These are phyloP conservation scores for Aegithalos caudatus DNA, from an alignment of 2,113 vertebrate genomes.

Conservation along the genomic window DNA sequence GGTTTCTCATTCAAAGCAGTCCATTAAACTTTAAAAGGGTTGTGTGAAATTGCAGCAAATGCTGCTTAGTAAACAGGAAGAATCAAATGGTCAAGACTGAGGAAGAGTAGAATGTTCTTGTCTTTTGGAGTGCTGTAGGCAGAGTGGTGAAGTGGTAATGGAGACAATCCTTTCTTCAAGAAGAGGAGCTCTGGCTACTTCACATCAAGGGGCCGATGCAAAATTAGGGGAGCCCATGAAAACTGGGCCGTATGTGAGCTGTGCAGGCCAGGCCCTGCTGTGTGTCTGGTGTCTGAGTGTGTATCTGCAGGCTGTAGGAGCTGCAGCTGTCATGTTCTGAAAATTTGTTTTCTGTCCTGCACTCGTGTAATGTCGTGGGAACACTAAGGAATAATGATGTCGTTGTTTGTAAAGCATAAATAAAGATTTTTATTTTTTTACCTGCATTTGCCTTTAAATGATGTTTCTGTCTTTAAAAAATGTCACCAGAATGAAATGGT, in stretches of 20 bases:
- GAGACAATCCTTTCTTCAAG: neutral
- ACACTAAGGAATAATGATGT: neutral
- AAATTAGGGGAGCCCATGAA: neutral
- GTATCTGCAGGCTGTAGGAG: neutral
- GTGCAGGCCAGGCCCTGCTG: neutral
- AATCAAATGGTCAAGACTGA: neutral
- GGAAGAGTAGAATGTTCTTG: neutral
- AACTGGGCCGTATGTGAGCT: neutral
- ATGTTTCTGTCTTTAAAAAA: neutral
- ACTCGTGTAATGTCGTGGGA: neutral
- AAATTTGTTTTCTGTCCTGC: neutral
- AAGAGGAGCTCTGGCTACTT: neutral
- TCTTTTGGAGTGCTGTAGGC: neutral
- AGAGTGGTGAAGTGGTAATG: neutral
- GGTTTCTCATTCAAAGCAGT: neutral
- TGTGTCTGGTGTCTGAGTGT: neutral
- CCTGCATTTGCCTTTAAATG: neutral
- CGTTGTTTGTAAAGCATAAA: neutral
- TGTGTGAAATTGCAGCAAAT: neutral
- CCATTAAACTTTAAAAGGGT: neutral
- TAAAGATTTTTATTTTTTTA: neutral
- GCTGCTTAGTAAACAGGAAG: neutral
- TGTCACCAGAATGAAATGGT: neutral
- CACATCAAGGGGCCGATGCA: neutral
- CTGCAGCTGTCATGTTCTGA: neutral